A percentile compares a stretch with the other conserved stretches of the same genome.
These are phyloP conservation scores for Caenorhabditis sulstoni DNA, from an alignment of 2,888 invertebrate genomes.

Conservation along the genomic window DNA sequence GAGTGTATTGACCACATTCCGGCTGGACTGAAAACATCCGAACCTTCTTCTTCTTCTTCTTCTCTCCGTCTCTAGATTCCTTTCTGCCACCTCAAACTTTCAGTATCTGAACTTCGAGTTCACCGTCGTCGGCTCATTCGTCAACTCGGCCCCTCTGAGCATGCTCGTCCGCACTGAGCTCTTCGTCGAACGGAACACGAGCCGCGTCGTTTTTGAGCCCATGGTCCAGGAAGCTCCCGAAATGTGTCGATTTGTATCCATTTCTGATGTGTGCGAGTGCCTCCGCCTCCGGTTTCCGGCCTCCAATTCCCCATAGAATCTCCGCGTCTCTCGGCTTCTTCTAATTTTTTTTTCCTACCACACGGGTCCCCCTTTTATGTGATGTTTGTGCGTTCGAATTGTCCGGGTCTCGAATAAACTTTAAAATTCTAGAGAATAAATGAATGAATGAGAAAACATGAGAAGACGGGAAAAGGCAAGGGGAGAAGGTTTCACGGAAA, in stretches of 20 bases:
- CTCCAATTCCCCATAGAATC: slow-evolving; percentile 33
- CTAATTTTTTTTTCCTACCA: slow-evolving; percentile 16
- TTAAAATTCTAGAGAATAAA: slow-evolving; percentile 12
- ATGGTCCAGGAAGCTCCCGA: slow-evolving; percentile 39
- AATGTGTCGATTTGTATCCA: slow-evolving; percentile 43
- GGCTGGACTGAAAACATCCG: background rate
- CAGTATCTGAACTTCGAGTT: slow-evolving; percentile 51
- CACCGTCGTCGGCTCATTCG: slow-evolving; percentile 28
- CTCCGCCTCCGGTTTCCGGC: slow-evolving; percentile 40
- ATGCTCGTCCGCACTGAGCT: slow-evolving; percentile 52
- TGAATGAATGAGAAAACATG: slow-evolving; percentile 15
- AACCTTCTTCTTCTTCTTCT: too few species aligned
- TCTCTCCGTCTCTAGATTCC: too few species aligned
- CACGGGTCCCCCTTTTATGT: slow-evolving; percentile 7
- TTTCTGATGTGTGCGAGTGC: slow-evolving; percentile 57
- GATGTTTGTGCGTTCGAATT: slow-evolving; percentile 5
- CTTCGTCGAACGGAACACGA: slow-evolving; percentile 34
- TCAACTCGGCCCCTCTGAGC: slow-evolving; percentile 9
- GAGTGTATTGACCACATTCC: too few species aligned
- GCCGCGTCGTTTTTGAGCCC: slow-evolving; percentile 49
- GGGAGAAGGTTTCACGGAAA: slow-evolving; percentile 35
- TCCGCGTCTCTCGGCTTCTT: slow-evolving; percentile 10
- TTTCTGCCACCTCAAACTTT: too few species aligned
- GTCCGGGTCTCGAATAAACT: slow-evolving; percentile 11
- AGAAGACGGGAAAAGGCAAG: slow-evolving; percentile 7